These are phyloP conservation scores for Gasterosteus aculeatus DNA, from an alignment of 2,113 vertebrate species.

Conservation along the genomic window DNA sequence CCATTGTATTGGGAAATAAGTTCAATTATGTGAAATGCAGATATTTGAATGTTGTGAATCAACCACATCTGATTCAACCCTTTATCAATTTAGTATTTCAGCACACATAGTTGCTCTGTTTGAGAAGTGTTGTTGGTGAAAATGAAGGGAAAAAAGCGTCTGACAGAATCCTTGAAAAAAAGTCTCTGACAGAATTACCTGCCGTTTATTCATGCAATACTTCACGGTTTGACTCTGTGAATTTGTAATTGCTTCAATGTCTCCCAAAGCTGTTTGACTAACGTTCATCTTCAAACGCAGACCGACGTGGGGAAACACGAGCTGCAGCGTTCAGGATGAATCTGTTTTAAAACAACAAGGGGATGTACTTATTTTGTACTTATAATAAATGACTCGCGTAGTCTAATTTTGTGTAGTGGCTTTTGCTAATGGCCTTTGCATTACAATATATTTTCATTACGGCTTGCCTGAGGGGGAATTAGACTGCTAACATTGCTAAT, in stretches of 20 bases:
- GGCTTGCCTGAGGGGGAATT: constrained; percentile 10
- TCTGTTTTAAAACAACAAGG: constrained; percentile 7
- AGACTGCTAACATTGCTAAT: background rate
- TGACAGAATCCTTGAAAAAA: background rate
- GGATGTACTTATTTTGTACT: no score
- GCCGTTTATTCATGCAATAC: background rate
- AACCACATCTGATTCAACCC: background rate
- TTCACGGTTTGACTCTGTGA: background rate
- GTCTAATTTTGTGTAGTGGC: constrained; percentile 9
- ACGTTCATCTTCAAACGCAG: constrained; percentile 29
- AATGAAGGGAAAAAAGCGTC: constrained; percentile 5
- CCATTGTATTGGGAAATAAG: background rate
- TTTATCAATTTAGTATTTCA: background rate
- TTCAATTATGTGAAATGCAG: background rate
- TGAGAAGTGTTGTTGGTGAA: background rate
- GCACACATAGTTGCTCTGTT: background rate
- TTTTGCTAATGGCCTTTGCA: constrained; percentile 12
- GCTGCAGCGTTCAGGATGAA: background rate
- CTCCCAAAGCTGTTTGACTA: constrained; percentile 25
- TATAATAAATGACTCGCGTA: background rate
- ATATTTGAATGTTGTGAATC: background rate
- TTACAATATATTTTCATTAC: constrained; percentile 20
- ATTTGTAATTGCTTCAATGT: constrained; percentile 19
- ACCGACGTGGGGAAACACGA: constrained; percentile 16
- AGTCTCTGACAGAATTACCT: background rate